Evolutionary conservation across 1,140 invertebrate genomes (phyloP), one percentile per base, ranked within the genome.

Genomic region (Dendroctonus valens): DNA sequence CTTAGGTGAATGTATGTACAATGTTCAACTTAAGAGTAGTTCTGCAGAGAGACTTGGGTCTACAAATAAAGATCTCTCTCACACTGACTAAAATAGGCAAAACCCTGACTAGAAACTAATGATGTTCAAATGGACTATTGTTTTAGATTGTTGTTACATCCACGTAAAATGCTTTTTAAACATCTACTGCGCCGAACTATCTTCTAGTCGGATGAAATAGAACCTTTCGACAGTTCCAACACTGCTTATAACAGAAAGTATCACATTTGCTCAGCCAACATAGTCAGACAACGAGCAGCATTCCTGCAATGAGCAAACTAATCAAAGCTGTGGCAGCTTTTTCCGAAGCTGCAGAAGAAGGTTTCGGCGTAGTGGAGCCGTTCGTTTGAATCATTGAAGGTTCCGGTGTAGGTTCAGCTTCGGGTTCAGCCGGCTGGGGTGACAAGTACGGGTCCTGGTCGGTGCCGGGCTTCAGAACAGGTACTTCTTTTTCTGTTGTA

Each of bases 371-470:
- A 0, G 77, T 75, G 60, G 78, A 26, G 3, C 26, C 26, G 26
- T 26, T 26, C 26, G 26, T 26, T 26, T 26, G 26, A 26, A 1
- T 76, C 11, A 78, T 74, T 42, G 70, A 72, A 4, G 76, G 74
- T 58, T 76, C 73, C 2, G 63, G 12, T 37, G 57, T 77, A 0
- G 77, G 76, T 62, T 79, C 77, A n/a, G 79, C 75, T 50, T 72
- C 73, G 5, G 79, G 74, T 49, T 72, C 73, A 6, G 26, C 26
- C 26, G 61, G 61, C 42, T 68, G 44, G 12, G 62, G 67, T 7
- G 62, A 41, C 26, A 69, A 49, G 26, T 70, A 67, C 8, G 69
- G 64, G n/a, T 70, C 69, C 37, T 67, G 63, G 11, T 70, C 65
- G 5, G 52, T 48, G 5, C 68, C 68, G 11, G 68, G 63, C 41